Evolutionary conservation across 1,140 invertebrate species (phyloP), one percentile per base, ranked within the genome.

Genomic region (Brachionus asplanchnoidis): DNA sequence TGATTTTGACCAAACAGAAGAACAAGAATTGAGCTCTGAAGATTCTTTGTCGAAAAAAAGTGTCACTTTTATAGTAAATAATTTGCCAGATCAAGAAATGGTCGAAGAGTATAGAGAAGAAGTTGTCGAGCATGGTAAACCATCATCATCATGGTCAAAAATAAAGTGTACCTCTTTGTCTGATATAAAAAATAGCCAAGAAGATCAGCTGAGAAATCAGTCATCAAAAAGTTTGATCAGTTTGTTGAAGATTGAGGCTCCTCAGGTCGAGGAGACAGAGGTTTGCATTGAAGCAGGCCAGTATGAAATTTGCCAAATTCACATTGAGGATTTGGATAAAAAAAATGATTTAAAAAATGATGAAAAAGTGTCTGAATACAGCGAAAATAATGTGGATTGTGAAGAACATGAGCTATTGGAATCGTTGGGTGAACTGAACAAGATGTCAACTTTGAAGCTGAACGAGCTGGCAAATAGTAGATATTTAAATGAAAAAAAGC

Each of bases 181-280:
- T 17, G 68, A 73, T 9, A 73, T 73, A 1, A 73, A 73, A 73
- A 20, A 3, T 11, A 32, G 12, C 32, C 66, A 42, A 73, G 68
- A 73, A 42, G 20, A 42, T 17, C 32, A 73, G 17, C 40, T 73
- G 0, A 42, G 32, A 20, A 73, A 42, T 20, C 14, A 73, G 42
- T 73, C 68, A 42, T 73, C 68, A 42, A 73, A 73, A 20, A 73
- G 68, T 46, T 73, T 73, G 17, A 42, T 73, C 2, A 73, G 68
- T 73, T 73, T 73, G n/a, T 17, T 73, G 8, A 73, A 73, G 11
- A 73, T 73, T 73, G 68, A 73, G 20, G 40, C 17, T 40, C 68
- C 68, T 1, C 36, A 73, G 8, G 4, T 2, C 20, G 68, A 40
- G 6, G 68, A 73, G 36, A 6, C 36, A 40, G 68, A 40, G 6